Evolutionary conservation across 2,113 vertebrate species (phyloP), one percentile per base, ranked within the genome.

Genomic region (Catharus minimus): DNA sequence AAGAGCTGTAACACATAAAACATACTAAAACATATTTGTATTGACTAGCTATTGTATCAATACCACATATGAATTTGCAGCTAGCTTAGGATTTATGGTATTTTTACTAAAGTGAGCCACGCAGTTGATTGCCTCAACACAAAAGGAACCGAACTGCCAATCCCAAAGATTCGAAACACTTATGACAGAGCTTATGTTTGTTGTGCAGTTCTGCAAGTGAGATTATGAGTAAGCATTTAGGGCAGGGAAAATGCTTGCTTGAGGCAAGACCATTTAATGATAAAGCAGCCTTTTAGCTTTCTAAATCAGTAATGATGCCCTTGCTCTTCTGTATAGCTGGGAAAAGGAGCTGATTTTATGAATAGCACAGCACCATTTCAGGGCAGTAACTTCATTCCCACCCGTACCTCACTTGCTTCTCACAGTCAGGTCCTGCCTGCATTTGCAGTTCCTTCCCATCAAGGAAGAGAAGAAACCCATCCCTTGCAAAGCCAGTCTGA

Each of bases 221-320:
- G 52, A 64, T 65, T 91, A 72, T 67, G 88, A 88, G 83, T 88
- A 88, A 75, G 22, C 26, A 36, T 81, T 81, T 90, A 36, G 73
- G 52, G 52, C 52, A 81, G 30, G 7, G 15, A 67, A 86, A 66
- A 73, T 77, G 32, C 43, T 69, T 86, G 32, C 64, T 88, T 69
- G 43, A 86, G 80, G 36, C 72, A 17, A 58, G 46, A 69, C 50
- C 1, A 50, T 90, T 73, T 91, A 5, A 46, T 61, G 28, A 65
- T 57, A 56, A 79, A 86, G 56, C 46, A 80, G 23, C 13, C 18
- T 90, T 91, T 89, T 58, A 60, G 55, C 47, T 86, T 88, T 72
- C 55, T 66, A 64, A 73, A 22, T 93, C 46, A 39, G 26, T 88
- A 85, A 61, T 41, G n/a, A 49, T 50, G 46, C 15, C 32, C 50